Percentiles rank a stretch among this genome's conserved stretches.
These are phyloP conservation scores for Araneus ventricosus DNA, from an alignment of 1,140 invertebrate genomes.

Conservation along the genomic window DNA sequence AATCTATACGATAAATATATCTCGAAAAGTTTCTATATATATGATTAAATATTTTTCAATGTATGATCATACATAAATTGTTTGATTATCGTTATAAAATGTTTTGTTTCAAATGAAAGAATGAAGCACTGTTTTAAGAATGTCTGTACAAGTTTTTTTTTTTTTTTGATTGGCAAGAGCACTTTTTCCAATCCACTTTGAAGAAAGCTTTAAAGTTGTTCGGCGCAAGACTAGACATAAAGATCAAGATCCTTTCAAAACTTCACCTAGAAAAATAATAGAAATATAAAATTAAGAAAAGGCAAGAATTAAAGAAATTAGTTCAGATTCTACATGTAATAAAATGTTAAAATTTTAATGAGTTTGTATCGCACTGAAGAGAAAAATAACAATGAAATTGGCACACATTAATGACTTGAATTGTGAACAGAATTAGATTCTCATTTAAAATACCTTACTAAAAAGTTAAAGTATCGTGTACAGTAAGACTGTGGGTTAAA, in stretches of 20 bases:
- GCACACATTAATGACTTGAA: too few relatives aligned
- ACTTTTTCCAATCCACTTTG: neutral
- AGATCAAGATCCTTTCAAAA: neutral
- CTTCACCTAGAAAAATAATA: neutral
- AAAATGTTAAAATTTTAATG: too few relatives aligned
- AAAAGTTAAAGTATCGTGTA: too few relatives aligned
- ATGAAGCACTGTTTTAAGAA: neutral
- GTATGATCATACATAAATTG: neutral
- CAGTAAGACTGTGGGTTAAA: too few relatives aligned
- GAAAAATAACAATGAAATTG: too few relatives aligned
- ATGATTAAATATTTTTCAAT: slow-evolving; percentile 1
- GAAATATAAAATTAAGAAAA: too few relatives aligned
- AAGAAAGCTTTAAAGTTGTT: neutral
- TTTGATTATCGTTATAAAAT: slow-evolving; percentile 24
- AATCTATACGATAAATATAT: neutral
- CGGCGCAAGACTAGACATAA: slow-evolving; percentile 18
- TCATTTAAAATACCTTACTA: too few relatives aligned
- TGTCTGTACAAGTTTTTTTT: slow-evolving; percentile 30
- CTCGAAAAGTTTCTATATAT: neutral
- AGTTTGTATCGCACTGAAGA: too few relatives aligned
- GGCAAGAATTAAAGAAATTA: too few relatives aligned
- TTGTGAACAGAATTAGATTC: too few relatives aligned
- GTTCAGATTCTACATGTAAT: too few relatives aligned
- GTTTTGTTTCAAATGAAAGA: slow-evolving; percentile 20
- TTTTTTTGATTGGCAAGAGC: neutral